Base-by-base conservation (phyloP, 2,797 vertebrate species). In the Danionella dracula region DNA sequence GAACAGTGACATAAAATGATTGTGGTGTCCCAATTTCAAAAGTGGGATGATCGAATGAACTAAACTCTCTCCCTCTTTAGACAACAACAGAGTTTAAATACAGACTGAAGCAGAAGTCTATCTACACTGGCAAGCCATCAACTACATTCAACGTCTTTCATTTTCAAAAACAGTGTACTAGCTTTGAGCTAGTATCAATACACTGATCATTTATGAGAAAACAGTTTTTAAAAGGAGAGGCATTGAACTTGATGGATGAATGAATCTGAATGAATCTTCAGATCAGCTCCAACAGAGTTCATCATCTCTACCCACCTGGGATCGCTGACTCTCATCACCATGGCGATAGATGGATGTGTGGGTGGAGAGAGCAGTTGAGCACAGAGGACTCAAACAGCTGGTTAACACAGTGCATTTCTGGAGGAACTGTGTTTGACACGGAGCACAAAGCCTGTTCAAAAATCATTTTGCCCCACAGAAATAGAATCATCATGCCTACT, bases 301-400 rank as follows among this genome's bases (percentile, higher is more conserved):
- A 65, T 54, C 50, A 65, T 35, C 61, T 53, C 34, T 50, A 31
- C 23, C 62, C 62, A 65, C 50, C 62, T 65, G 62, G 50, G 62
- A 44, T 50, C 31, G 23, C 17, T 19, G 41, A 50, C 17, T 65
- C 41, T 65, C 10, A 65, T 65, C 62, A 65, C 62, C 62, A 65
- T 65, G 62, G 62, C 54, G 62, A 65, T 65, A 37, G 62, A 55
- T 65, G 50, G 50, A 65, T 55, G 50, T 29, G 64, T 66, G 64
- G 53, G 64, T 56, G 64, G 51, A 40, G 16, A 19, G 53, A 56
- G 46, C 44, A 48, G 53, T 66, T 66, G 48, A 66, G 40, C 62
- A 23, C 23, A 3, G 20, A 66, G 44, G 23, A 60, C 23, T 35
- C 23, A 4, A 53, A 61, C 37, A 35, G 44, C 23, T 49, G 68